Evolutionary conservation across 2,888 invertebrate genomes (phyloP).

Genomic region (Therioaphis trifolii): DNA sequence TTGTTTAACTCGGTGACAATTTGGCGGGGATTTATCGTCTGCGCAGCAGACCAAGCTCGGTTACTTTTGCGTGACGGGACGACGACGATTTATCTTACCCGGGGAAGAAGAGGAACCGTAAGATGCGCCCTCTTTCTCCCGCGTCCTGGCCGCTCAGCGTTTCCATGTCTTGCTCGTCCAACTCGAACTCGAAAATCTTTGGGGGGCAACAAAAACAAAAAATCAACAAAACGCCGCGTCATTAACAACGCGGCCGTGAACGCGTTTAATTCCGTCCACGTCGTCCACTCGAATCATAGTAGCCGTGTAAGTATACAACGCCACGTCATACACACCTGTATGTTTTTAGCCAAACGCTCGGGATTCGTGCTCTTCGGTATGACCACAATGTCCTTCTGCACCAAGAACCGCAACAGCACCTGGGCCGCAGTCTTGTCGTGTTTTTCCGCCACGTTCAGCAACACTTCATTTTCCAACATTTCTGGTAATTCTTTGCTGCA

Average conservation of each 20-base stretch:
- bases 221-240: neutral
- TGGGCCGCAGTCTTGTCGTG: conserved; percentile 78
- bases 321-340: neutral
- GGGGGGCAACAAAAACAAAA: no score
- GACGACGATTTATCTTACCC: conserved; percentile 24
- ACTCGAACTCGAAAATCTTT: conserved; percentile 80
- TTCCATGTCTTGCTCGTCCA: conserved; percentile 77
- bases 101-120: neutral
- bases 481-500: conserved; percentile 69
- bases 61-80: neutral
- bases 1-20: no score
- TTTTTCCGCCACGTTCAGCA: conserved; percentile 74
- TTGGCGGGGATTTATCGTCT: no score
- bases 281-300: no score
- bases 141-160: conserved; percentile 76
- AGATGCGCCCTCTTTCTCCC: conserved; percentile 52
- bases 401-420: conserved; percentile 76
- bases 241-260: neutral
- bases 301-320: no score
- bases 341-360: conserved; percentile 19
- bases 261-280: no score
- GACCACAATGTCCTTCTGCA: conserved; percentile 79
- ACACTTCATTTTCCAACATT: conserved; percentile 78
- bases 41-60: no score
- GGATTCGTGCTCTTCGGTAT: conserved; percentile 85